phyloP scores from a whole-genome alignment of 2,888 invertebrate genomes.

The Hydrotaea diabolus region DNA sequence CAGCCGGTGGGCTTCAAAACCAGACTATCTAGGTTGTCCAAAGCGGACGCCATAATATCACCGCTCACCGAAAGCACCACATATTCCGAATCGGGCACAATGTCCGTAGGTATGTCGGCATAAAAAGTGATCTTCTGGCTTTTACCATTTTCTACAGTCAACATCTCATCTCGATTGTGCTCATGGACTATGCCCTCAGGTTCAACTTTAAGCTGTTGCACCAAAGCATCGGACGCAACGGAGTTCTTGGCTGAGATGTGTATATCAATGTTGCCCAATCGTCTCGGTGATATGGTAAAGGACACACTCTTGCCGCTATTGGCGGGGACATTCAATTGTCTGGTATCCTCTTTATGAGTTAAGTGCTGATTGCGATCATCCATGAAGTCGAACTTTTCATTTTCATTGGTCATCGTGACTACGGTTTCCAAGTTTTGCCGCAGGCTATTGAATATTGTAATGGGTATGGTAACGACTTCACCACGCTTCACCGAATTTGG shows the following conservation, averaged over 20 bases:
- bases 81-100: slow-evolving; percentile 83
- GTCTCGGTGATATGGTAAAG: slow-evolving; percentile 87
- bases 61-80: slow-evolving; percentile 82
- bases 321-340: slow-evolving; percentile 84
- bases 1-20: slow-evolving; percentile 85
- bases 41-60: slow-evolving; percentile 81
- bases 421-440: slow-evolving; percentile 86
- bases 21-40: slow-evolving; percentile 83
- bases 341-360: not conserved
- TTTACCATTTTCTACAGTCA: not conserved
- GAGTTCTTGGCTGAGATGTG: slow-evolving; percentile 84
- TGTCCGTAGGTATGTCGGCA: slow-evolving; percentile 84
- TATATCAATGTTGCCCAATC: slow-evolving; percentile 85
- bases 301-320: slow-evolving; percentile 84
- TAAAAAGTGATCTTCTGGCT: not conserved
- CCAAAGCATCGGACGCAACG: slow-evolving; percentile 82
- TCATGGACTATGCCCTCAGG: slow-evolving; percentile 86
- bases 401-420: slow-evolving; percentile 89
- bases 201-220: slow-evolving; percentile 84
- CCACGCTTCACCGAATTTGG: slow-evolving; percentile 89
- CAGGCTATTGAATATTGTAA: slow-evolving; percentile 93
- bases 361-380: not conserved
- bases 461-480: slow-evolving; percentile 92
- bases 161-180: not conserved
- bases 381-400: slow-evolving; percentile 87